These are phyloP conservation scores for Malaclemys terrapin DNA, from an alignment of 2,113 vertebrate genomes.

Conservation along the genomic window DNA sequence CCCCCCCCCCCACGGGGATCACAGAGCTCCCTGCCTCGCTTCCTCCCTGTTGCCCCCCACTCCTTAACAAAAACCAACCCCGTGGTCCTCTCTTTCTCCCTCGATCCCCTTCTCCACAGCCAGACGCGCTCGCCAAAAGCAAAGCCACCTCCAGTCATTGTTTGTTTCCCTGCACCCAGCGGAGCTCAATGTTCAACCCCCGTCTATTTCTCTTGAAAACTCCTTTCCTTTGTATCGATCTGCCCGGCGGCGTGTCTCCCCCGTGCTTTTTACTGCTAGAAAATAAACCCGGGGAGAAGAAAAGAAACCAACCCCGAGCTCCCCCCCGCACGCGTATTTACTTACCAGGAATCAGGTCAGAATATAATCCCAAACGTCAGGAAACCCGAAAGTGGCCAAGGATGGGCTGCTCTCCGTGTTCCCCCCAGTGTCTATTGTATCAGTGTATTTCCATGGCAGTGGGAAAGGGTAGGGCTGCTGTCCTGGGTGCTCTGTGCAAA, in stretches of 20 bases:
- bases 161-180: background rate
- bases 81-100: background rate
- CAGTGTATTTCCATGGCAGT: conserved; percentile 84
- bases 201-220: background rate
- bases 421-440: conserved; percentile 66
- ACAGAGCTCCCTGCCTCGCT: background rate
- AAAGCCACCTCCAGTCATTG: conserved; percentile 32
- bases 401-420: background rate
- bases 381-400: conserved; percentile 46
- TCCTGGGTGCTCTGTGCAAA: conserved; percentile 39
- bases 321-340: conserved; percentile 19
- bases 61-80: background rate
- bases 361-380: conserved; percentile 51
- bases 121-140: background rate
- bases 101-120: background rate
- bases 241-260: background rate
- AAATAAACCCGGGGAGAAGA: background rate
- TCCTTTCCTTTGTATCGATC: conserved; percentile 58
- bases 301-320: background rate
- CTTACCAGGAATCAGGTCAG: conserved; percentile 75
- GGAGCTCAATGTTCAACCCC: too few species aligned
- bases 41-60: background rate
- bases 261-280: background rate
- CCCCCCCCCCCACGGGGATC: background rate
- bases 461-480: conserved; percentile 72